Conservation (phyloP, 2,888 invertebrate genomes). For the Pardosa pseudoannulata region DNA sequence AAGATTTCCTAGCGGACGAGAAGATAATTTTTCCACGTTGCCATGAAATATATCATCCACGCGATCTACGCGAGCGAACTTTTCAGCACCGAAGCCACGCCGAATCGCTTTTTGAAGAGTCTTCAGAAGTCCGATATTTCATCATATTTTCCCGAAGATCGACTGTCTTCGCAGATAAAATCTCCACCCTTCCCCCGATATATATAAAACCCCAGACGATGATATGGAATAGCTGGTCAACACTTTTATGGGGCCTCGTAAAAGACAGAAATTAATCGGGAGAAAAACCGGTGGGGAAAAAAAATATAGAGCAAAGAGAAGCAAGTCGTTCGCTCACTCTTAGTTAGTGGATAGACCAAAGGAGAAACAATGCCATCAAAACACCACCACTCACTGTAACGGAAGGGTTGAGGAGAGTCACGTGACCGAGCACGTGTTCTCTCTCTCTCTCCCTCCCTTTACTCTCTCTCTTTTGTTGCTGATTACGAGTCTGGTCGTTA, state of each 20-base stretch:
- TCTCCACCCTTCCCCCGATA: not conserved
- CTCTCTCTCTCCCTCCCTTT: slow-evolving; percentile 17
- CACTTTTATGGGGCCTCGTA: slow-evolving; percentile 34
- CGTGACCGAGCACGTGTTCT: slow-evolving; percentile 63
- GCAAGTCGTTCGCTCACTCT: slow-evolving; percentile 38
- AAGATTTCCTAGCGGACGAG: too few relatives aligned
- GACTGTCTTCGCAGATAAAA: not conserved
- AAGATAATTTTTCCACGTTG: too few relatives aligned
- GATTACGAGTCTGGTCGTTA: slow-evolving; percentile 70
- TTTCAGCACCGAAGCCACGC: not conserved
- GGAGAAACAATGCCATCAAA: slow-evolving; percentile 68
- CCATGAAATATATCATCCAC: too few relatives aligned
- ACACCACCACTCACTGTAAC: slow-evolving; percentile 36
- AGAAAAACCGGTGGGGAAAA: slow-evolving; percentile 26
- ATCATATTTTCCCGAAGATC: not conserved
- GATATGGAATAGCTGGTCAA: not conserved
- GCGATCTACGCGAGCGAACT: too few relatives aligned
- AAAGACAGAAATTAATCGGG: slow-evolving; percentile 68
- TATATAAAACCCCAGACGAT: not conserved
- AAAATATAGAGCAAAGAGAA: slow-evolving; percentile 25
- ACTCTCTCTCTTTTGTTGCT: slow-evolving; percentile 61
- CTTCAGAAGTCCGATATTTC: not conserved
- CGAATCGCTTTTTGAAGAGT: not conserved
- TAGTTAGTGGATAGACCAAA: slow-evolving; percentile 47
- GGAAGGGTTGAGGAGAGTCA: slow-evolving; percentile 65